A percentile compares a stretch with the other conserved stretches of the same genome.
Conservation (phyloP, 2,888 invertebrate genomes). For the Brachycybe producta region DNA sequence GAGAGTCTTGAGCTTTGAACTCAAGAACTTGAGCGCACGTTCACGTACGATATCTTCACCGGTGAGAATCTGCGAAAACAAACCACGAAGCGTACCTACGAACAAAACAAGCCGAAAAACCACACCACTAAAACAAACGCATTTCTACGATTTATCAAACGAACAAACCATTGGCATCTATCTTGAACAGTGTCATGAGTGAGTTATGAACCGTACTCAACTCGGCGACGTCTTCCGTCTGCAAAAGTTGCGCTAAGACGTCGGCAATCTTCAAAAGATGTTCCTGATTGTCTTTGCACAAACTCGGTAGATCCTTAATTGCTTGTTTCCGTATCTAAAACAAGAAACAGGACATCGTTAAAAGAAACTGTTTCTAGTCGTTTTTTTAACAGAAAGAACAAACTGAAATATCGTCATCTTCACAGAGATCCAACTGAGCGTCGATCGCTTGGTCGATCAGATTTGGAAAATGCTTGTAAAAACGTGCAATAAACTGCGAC, state of each 20-base stretch:
- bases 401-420: slow-evolving; percentile 84
- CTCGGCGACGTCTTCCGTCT: slow-evolving; percentile 72
- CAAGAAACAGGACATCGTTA: slow-evolving; percentile 2
- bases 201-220: slow-evolving; percentile 71
- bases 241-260: slow-evolving; percentile 77
- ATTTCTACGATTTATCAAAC: neutral
- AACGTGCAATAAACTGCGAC: slow-evolving; percentile 88
- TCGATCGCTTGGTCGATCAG: slow-evolving; percentile 77
- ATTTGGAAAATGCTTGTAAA: slow-evolving; percentile 80
- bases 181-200: slow-evolving; percentile 59
- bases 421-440: slow-evolving; percentile 84
- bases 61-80: slow-evolving; percentile 53
- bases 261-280: slow-evolving; percentile 77
- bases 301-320: slow-evolving; percentile 72
- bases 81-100: slow-evolving; percentile 49
- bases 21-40: slow-evolving; percentile 72
- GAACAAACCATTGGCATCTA: slow-evolving; percentile 48
- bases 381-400: slow-evolving; percentile 31
- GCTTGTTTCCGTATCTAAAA: slow-evolving; percentile 81
- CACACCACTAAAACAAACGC: neutral
- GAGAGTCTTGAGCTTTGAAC: slow-evolving; percentile 65
- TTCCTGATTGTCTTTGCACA: slow-evolving; percentile 74
- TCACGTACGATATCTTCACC: slow-evolving; percentile 67
- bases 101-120: slow-evolving; percentile 35
- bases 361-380: neutral